Evolutionary conservation across 2,113 vertebrate genomes (phyloP), one percentile per base, ranked within the genome.

Genomic region (Noctilio leporinus): DNA sequence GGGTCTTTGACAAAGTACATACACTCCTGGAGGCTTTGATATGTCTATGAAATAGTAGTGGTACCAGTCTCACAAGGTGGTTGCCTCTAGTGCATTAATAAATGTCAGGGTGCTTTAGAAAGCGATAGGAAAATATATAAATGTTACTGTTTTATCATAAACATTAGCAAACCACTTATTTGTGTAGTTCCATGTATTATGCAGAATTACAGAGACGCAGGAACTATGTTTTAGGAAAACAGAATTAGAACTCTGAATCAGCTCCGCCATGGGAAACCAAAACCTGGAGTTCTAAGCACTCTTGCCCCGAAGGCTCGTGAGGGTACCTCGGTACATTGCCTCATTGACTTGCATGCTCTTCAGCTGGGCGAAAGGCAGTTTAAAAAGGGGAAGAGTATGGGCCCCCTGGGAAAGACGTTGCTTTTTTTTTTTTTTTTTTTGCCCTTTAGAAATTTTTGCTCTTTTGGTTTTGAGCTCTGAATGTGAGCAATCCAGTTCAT

Each of bases 381-480:
- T 49, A 72, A 47, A 86, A 96, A 73, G 8, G 20, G 33, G 22
- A 53, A 94, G 64, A 89, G 55, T 95, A 15, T n/a, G 62, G n/a
- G 81, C 75, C 82, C 86, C 67, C 97, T 64, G 84, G 89, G 40
- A 92, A 86, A 96, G 62, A 95, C 78, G 62, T 49, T 22, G 47
- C 73, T 95, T 30, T 83, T 91, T 83, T 95, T 65, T 59, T 49
- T 22, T 43, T 69, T 95, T 30, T 83, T 91, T 83, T 95, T 65
- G 8, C 67, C 57, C 95, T 97, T 98, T 96, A 93, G 89, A 67
- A 83, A 95, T 24, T 95, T 97, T 73, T 85, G 82, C 67, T 65
- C 57, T 97, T 97, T 97, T 83, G 78, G 82, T 96, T 94, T 83
- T 91, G 38, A 97, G 51, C 83, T 62, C 84, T 95, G 59, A 86